phyloP scores from a whole-genome alignment of 1,140 invertebrate genomes.

The Drosophila parabipectinata region DNA sequence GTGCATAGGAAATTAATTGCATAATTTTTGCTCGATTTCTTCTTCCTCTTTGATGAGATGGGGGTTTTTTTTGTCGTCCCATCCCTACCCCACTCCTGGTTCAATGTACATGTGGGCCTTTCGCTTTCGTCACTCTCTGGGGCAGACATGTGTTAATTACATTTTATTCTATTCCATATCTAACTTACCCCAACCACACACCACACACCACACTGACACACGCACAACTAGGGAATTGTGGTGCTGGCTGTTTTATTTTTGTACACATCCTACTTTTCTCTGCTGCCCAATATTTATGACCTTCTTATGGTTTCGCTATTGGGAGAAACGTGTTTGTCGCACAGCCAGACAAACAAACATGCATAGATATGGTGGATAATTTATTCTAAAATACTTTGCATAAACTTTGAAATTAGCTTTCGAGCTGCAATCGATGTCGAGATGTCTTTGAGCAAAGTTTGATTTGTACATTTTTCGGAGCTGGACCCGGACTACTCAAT shows the following conservation, averaged over 20 bases:
- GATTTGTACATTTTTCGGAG: slow-evolving; percentile 13
- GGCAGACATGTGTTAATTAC: slow-evolving; percentile 55
- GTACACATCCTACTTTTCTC: slow-evolving; percentile 43
- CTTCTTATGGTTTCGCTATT: slow-evolving; percentile 76
- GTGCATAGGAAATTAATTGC: slow-evolving; percentile 44
- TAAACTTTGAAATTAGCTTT: slow-evolving; percentile 28
- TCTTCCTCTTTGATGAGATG: slow-evolving; percentile 8
- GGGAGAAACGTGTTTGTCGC: slow-evolving; percentile 67
- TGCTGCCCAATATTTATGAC: slow-evolving; percentile 62
- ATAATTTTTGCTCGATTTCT: slow-evolving; percentile 38
- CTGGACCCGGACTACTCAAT: slow-evolving; percentile 48
- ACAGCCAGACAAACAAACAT: slow-evolving; percentile 20
- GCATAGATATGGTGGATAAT: slow-evolving; percentile 19
- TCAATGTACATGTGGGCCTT: slow-evolving; percentile 14
- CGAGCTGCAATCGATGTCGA: not conserved
- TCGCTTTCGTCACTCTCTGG: slow-evolving; percentile 32
- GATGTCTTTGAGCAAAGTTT: slow-evolving; percentile 3
- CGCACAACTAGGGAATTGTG: slow-evolving; percentile 4
- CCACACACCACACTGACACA: not conserved
- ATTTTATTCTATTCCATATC: slow-evolving; percentile 51
- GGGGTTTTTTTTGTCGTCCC: slow-evolving; percentile 8
- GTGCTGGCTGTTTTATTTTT: slow-evolving; percentile 38
- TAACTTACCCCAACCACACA: not conserved
- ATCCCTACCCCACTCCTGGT: not conserved
- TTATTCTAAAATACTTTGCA: slow-evolving; percentile 7